Evolutionary conservation across 2,888 invertebrate genomes (phyloP), one percentile per base, ranked within the genome.

Genomic region (Panopea generosa): DNA sequence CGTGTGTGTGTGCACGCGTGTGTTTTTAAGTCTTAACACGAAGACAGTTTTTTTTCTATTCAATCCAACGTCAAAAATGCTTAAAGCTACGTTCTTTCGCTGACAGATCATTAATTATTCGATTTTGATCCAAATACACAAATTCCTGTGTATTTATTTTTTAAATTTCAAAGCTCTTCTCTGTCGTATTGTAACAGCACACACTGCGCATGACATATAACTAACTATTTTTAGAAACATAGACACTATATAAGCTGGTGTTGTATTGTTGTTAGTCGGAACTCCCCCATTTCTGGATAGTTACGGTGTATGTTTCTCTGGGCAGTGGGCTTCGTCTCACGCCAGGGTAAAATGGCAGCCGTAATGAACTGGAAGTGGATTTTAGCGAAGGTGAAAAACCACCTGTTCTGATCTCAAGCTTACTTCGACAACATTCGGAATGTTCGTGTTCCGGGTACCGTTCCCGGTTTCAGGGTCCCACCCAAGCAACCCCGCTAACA

Each of bases 401-500:
- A 50, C 75, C 24, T 20, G 18, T 43, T 47, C 57, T 45, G 38
- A n/a, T n/a, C n/a, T 24, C 40, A 68, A 22, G 79, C 79, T 69
- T 80, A 80, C 79, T 80, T 80, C 79, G 79, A 60, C 63, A 76
- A 61, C 79, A 72, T 72, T 76, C 66, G 76, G 79, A 66, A 76
- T 76, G 79, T 80, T 73, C 75, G 79, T 76, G 73, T 76, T 72
- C 72, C 38, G 79, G 50, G 75, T 56, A 76, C 53, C 45, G 60
- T 75, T 69, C 75, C 75, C 75, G 79, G 75, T 80, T 70, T 66
- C 26, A 52, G 79, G 79, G 69, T 69, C 77, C 62, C 65, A 61
- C 55, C 79, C 75, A 61, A 65, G 79, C 79, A 57, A 71, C 79
- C 76, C 70, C 72, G 79, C 79, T 43, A 57, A 62, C 79, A 63